Evolutionary conservation across 2,888 invertebrate species (phyloP).

Genomic region (Siphlonurus alternatus): DNA sequence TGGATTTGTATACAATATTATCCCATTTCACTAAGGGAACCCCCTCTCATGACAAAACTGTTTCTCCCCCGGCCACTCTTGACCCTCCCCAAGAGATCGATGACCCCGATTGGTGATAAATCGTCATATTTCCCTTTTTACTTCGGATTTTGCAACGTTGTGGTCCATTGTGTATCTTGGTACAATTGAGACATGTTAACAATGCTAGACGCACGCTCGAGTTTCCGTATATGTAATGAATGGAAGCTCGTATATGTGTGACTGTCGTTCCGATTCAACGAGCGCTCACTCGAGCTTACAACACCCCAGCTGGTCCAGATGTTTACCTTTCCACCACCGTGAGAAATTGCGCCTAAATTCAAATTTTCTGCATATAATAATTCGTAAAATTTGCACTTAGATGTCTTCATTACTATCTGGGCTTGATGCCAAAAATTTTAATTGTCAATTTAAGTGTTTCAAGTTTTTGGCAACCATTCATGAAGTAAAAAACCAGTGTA

Average conservation of each 20-base stretch:
- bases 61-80: neutral
- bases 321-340: neutral
- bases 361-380: neutral
- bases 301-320: neutral
- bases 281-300: neutral
- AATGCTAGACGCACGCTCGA: neutral
- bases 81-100: neutral
- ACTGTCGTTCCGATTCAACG: neutral
- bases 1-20: too few species aligned
- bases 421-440: too few species aligned
- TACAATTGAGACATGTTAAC: neutral
- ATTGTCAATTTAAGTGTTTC: too few species aligned
- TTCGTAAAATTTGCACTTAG: too few species aligned
- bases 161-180: neutral
- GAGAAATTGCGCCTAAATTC: neutral
- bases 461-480: too few species aligned
- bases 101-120: neutral
- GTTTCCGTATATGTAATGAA: neutral
- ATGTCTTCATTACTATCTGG: too few species aligned
- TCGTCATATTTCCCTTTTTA: neutral
- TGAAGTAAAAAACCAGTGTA: too few species aligned
- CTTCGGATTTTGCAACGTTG: too few species aligned
- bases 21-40: too few species aligned
- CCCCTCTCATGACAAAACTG: neutral
- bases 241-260: neutral